Evolutionary conservation across 2,113 vertebrate species (phyloP).

Genomic region (Petrocephalus microphthalmus): DNA sequence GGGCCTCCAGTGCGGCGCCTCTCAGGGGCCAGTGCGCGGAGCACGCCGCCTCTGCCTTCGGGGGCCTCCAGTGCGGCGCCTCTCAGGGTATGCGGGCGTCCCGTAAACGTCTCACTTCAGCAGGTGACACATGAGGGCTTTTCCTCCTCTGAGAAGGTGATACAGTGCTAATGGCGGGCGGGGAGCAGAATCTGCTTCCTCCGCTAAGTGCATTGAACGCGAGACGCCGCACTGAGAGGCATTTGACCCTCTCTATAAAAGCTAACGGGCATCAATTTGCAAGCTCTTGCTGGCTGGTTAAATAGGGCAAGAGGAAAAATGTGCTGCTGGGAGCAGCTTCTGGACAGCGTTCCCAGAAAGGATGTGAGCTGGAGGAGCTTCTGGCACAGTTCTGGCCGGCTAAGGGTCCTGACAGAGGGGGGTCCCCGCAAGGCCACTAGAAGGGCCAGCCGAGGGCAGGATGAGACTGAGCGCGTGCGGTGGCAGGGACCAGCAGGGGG

Average conservation of each 20-base stretch:
- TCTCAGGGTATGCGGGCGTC: too few species aligned
- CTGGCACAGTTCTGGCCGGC: constrained; percentile 36
- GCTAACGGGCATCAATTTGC: constrained; percentile 21
- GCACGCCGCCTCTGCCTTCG: too few species aligned
- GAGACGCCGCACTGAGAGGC: background rate
- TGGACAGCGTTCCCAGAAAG: constrained; percentile 45
- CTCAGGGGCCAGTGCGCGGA: too few species aligned
- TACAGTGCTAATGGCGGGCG: background rate
- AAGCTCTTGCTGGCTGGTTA: background rate
- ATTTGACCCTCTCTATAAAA: constrained; percentile 17
- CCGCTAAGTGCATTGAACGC: background rate
- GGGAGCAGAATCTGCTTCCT: background rate
- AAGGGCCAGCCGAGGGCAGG: constrained; percentile 61
- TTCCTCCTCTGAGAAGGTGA: background rate
- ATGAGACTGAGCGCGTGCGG: constrained; percentile 44
- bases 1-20: too few species aligned
- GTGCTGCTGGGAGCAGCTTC: background rate
- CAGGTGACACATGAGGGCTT: background rate
- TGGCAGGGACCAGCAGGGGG: constrained; percentile 32
- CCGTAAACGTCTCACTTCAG: background rate
- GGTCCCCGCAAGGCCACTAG: constrained; percentile 28
- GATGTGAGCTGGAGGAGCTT: constrained; percentile 42
- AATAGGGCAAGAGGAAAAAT: background rate
- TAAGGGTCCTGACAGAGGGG: constrained; percentile 25
- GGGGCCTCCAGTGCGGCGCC: too few species aligned